These are phyloP conservation scores for Scatophagus argus DNA, from an alignment of 2,113 vertebrate genomes.

Conservation along the genomic window DNA sequence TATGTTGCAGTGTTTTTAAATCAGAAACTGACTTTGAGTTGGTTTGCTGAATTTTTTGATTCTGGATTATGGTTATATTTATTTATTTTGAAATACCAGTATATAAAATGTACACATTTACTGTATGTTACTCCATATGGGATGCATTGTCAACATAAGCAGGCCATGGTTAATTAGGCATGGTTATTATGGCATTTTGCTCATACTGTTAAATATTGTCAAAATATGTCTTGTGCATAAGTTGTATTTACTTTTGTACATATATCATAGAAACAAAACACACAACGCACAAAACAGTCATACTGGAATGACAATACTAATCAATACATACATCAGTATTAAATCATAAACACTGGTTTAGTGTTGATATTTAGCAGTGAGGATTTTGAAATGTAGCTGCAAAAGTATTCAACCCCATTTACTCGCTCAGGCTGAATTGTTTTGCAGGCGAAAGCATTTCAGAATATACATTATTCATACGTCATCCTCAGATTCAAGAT, in stretches of 20 bases:
- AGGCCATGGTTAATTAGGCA: neutral
- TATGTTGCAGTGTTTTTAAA: neutral
- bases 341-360: constrained; percentile 19
- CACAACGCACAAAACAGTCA: neutral
- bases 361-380: constrained; percentile 26
- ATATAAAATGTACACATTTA: neutral
- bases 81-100: neutral
- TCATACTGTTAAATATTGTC: neutral
- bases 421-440: constrained; percentile 59
- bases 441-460: constrained; percentile 58
- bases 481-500: constrained; percentile 58
- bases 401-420: constrained; percentile 51
- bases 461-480: constrained; percentile 73
- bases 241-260: neutral
- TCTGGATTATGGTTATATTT: neutral
- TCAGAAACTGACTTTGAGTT: neutral
- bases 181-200: too few species aligned
- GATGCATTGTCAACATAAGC: too few species aligned
- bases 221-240: too few species aligned
- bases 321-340: neutral
- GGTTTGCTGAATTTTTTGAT: neutral
- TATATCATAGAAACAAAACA: neutral
- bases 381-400: constrained; percentile 34
- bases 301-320: constrained; percentile 1
- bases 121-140: too few species aligned